Base-by-base conservation (phyloP, 2,113 vertebrate species). In the Alectura lathami region DNA sequence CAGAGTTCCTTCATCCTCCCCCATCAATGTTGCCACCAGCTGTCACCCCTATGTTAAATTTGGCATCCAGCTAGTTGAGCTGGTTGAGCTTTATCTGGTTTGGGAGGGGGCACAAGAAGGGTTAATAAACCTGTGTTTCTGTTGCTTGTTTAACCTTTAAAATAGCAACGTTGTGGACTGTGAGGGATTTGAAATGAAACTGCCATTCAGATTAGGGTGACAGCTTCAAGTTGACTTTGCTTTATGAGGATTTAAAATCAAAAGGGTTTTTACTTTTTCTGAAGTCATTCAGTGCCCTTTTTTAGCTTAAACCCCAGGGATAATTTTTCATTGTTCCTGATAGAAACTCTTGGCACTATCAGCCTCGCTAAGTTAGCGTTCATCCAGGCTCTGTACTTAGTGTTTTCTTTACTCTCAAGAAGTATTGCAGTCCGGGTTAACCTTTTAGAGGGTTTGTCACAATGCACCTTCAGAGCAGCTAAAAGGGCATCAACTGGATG, bases 141-240 rank as follows among this genome's bases (percentile, higher is more conserved):
- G 51, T 78, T 76, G 84, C 80, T 97, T 96, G 51, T 97, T 97
- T 98, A 97, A 97, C 96, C 97, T 97, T 97, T 95, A 91, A 92
- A 96, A 92, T 93, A 68, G 92, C 91, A 96, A 95, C 69, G 24
- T 85, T 79, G 74, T 83, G 88, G 67, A 73, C 94, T 97, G 89
- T 87, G 94, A 96, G 86, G 91, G 83, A 96, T 96, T 96, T 94
- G 95, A 96, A 97, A 95, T 92, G 94, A 96, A 97, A 91, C 72
- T 92, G 91, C 70, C 70, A 88, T 95, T 95, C 63, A 81, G 68
- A 76, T 91, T 94, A 93, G 0, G 0, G 48, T 88, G 74, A 89
- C 91, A 95, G 77, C 54, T 96, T 97, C 90, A 93, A 78, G 84
- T 88, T 96, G 91, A 87, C 82, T 97, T 87, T 94, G 60, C 85